Base-by-base conservation (phyloP, 2,888 invertebrate species). In the Alloplasta piceator region DNA sequence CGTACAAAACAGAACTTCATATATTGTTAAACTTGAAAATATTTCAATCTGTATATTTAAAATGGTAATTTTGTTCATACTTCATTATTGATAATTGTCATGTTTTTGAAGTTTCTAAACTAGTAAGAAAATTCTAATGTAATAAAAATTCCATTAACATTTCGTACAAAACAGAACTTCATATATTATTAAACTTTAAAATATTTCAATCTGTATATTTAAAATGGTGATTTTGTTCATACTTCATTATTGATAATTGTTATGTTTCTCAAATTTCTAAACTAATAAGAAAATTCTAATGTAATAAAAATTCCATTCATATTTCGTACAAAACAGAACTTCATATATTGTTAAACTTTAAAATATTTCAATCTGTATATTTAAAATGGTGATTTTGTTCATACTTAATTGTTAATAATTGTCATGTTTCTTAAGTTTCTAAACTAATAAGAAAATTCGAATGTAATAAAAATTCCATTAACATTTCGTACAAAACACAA, bases 401-500 rank as follows among this genome's bases (percentile, higher is more conserved):
- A 60, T 48, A 16, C 16, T n/a, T n/a, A n/a, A n/a, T n/a, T n/a
- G n/a, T n/a, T n/a, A n/a, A n/a, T n/a, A n/a, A n/a, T n/a, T n/a
- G n/a, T n/a, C n/a, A n/a, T n/a, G n/a, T n/a, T n/a, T n/a, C n/a
- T n/a, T n/a, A n/a, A n/a, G n/a, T n/a, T n/a, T n/a, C n/a, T n/a
- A n/a, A n/a, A n/a, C n/a, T n/a, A n/a, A n/a, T n/a, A 41, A 41
- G 41, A 41, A 41, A 41, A 41, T 6, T 41, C 7, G 41, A 5
- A 7, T 41, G 41, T 41, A 41, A 41, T 41, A 41, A 41, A 41
- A n/a, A 41, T 41, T 6, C 5, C 5, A 66, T 52, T 46, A n/a
- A n/a, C n/a, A n/a, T n/a, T n/a, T n/a, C n/a, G n/a, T n/a, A 75
- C 58, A 73, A 7, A 16, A 61, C 26, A 6, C 6, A 12, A 61